A percentile compares a stretch with the other conserved stretches of the same genome.
phyloP scores from a whole-genome alignment of 2,888 invertebrate genomes.

The Cetonia aurata region DNA sequence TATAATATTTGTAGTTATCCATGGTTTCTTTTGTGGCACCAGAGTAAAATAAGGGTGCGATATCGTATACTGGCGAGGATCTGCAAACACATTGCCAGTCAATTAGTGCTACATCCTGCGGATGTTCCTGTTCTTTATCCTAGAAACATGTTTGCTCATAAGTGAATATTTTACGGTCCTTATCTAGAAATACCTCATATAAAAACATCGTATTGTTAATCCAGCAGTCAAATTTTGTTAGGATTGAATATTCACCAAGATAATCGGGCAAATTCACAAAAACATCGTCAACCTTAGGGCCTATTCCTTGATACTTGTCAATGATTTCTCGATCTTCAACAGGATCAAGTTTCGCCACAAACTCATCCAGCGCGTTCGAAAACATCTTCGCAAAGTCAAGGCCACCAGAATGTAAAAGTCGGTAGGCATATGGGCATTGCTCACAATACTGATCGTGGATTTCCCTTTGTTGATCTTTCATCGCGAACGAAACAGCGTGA shows the following conservation, averaged over 20 bases:
- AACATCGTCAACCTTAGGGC: neutral
- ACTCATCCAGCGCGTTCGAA: neutral
- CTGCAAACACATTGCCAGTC: slow-evolving; percentile 24
- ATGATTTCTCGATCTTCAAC: slow-evolving; percentile 15
- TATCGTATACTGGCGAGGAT: slow-evolving; percentile 20
- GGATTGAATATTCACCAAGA: slow-evolving; percentile 33
- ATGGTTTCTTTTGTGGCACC: neutral
- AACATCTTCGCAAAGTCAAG: neutral
- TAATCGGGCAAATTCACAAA: slow-evolving; percentile 5
- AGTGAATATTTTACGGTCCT: neutral
- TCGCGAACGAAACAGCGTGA: slow-evolving; percentile 58
- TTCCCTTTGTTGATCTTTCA: slow-evolving; percentile 55
- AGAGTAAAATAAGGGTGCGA: slow-evolving; percentile 6
- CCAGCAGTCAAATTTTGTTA: slow-evolving; percentile 49
- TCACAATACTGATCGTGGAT: slow-evolving; percentile 12
- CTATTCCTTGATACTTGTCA: neutral
- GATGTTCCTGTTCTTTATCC: slow-evolving; percentile 1
- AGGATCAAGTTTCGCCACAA: slow-evolving; percentile 14
- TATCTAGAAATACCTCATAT: slow-evolving; percentile 42
- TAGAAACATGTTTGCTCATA: neutral
- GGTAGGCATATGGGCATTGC: neutral
- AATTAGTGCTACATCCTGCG: slow-evolving; percentile 14
- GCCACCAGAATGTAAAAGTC: neutral
- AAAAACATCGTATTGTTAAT: slow-evolving; percentile 48
- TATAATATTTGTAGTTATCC: slow-evolving; percentile 14